Percentiles rank a stretch among this genome's conserved stretches.
Conservation (phyloP, 2,888 invertebrate species). For the Thecocarcelia acutangulata region DNA sequence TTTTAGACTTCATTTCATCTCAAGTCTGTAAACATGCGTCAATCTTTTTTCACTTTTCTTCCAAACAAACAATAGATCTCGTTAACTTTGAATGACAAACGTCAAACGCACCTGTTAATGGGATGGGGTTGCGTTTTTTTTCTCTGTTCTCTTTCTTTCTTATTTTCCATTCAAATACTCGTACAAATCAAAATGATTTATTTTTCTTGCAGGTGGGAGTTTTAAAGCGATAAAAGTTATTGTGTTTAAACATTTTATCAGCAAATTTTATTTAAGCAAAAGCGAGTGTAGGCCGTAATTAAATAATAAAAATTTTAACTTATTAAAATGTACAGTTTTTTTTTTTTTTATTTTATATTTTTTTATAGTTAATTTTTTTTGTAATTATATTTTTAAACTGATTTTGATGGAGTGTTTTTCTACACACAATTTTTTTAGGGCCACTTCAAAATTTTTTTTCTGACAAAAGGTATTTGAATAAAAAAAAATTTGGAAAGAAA, state of each 20-base stretch:
- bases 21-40: not conserved
- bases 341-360: not conserved
- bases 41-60: conserved; percentile 4
- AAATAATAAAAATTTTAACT: conserved; percentile 14
- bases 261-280: not conserved
- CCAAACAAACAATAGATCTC: conserved; percentile 6
- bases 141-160: conserved; percentile 1
- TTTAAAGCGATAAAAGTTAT: conserved; percentile 8
- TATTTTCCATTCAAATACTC: conserved; percentile 16
- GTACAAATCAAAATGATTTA: conserved; percentile 21
- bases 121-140: not conserved
- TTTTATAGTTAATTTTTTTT: too few relatives aligned
- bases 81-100: conserved; percentile 39
- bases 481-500: too few relatives aligned
- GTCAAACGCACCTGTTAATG: conserved; percentile 31
- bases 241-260: conserved; percentile 27
- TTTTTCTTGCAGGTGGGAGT: conserved; percentile 35
- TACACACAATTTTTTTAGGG: not conserved
- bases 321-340: not conserved
- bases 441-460: not conserved
- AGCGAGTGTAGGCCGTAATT: conserved; percentile 21
- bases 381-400: not conserved
- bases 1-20: not conserved
- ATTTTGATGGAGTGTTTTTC: not conserved
- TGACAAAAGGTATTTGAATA: too few relatives aligned